Evolutionary conservation across 2,888 invertebrate genomes (phyloP).

Genomic region (Nomada ruficornis): DNA sequence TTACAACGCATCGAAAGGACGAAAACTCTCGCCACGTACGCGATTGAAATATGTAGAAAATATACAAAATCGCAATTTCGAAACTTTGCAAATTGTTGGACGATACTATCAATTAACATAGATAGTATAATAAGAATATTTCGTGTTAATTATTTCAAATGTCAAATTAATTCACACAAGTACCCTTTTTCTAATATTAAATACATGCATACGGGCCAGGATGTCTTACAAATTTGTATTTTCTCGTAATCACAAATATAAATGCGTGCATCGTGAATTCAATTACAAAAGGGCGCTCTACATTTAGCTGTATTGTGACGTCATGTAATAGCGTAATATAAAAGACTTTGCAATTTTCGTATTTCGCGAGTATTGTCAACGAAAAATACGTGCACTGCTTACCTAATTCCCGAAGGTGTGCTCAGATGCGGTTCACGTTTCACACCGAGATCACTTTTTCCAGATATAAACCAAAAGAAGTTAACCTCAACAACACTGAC

Average conservation of each 20-base stretch:
- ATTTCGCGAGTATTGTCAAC: constrained; percentile 6
- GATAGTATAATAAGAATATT: neutral
- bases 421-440: constrained; percentile 35
- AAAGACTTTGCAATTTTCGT: neutral
- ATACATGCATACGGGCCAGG: too few relatives aligned
- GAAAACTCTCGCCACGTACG: constrained; percentile 27
- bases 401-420: constrained; percentile 29
- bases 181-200: neutral
- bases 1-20: constrained; percentile 21
- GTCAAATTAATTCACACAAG: neutral
- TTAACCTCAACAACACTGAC: constrained; percentile 60
- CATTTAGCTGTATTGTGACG: neutral
- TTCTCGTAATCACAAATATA: neutral
- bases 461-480: constrained; percentile 55
- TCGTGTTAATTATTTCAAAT: neutral
- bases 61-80: neutral
- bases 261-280: neutral
- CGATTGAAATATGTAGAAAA: constrained; percentile 7
- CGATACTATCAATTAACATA: neutral
- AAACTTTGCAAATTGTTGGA: neutral
- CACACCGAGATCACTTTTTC: constrained; percentile 50
- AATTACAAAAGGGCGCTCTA: neutral
- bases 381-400: constrained; percentile 21
- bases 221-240: neutral
- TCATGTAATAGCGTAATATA: neutral